Evolutionary conservation across 2,113 vertebrate genomes (phyloP), one percentile per base, ranked within the genome.

Genomic region (Embiotoca jacksoni): DNA sequence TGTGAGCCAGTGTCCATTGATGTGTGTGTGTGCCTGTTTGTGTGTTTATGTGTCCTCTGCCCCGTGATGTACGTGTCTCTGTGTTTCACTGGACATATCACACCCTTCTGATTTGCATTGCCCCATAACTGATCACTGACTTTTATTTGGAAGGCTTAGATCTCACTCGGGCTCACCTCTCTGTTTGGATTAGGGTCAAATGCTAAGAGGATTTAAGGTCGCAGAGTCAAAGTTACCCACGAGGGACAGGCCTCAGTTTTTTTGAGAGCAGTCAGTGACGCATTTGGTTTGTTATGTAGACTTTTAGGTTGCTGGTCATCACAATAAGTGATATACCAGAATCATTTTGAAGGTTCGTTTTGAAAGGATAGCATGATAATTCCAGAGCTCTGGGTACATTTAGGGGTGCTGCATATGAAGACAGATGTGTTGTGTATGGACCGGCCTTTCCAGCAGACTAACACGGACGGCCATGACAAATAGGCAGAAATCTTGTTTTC

Each of bases 111-210:
- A 71, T 78, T 72, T 82, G 61, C 75, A 60, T 74, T 50, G 31
- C 32, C 36, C 60, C 15, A 6, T 10, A 66, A 32, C 53, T 52
- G 66, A 63, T 70, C n/a, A 35, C 78, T 67, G 68, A 74, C 54
- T 77, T 84, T 58, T 78, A 67, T 87, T 82, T 75, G 67, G 62
- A 9, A 57, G 59, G 33, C 50, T 71, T 70, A 7, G 60, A 41
- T 23, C 23, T 60, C 74, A 71, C 58, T 74, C 57, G 81, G 30
- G 80, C 74, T 91, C 85, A 84, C 87, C 77, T 88, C 85, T 23
- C 71, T 50, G 62, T 79, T 68, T 81, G 92, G 93, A 92, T 93
- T 93, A 90, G 85, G 90, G 92, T 90, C 82, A 91, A 67, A 92
- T 75, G 65, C 80, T 92, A 92, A 93, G 88, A 92, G 89, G 92